phyloP scores from a whole-genome alignment of 2,888 invertebrate genomes.

The Protophormia terraenovae region DNA sequence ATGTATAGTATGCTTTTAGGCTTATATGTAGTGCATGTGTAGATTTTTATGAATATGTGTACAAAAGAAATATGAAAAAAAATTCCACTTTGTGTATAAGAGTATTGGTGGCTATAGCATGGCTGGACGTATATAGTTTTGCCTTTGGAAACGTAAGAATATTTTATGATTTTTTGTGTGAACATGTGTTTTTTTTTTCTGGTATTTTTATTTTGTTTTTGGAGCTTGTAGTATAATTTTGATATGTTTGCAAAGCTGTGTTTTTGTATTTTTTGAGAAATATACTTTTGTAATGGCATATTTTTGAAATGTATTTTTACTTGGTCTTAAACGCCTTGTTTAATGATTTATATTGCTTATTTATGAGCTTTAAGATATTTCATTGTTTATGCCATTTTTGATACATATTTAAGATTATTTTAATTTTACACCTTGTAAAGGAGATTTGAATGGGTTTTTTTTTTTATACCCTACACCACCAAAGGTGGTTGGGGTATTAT shows the following conservation, averaged over 20 bases:
- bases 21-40: slow-evolving; percentile 29
- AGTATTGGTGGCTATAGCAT: not conserved
- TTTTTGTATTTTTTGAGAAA: slow-evolving; percentile 12
- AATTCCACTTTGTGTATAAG: not conserved
- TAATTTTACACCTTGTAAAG: not conserved
- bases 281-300: slow-evolving; percentile 42
- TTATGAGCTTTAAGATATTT: slow-evolving; percentile 53
- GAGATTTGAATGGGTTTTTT: not conserved
- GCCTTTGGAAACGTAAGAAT: slow-evolving; percentile 49
- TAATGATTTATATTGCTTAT: slow-evolving; percentile 60
- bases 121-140: slow-evolving; percentile 16
- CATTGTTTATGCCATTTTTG: slow-evolving; percentile 8
- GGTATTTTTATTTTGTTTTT: too few relatives aligned
- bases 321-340: slow-evolving; percentile 45
- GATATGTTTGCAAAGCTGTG: not conserved
- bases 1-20: slow-evolving; percentile 52
- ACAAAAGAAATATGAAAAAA: not conserved
- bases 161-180: slow-evolving; percentile 37
- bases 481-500: too few relatives aligned
- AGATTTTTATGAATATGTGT: not conserved
- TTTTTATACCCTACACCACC: too few relatives aligned
- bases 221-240: not conserved
- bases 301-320: slow-evolving; percentile 38
- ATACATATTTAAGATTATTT: slow-evolving; percentile 44
- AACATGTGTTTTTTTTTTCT: slow-evolving; percentile 4